Base-by-base conservation (phyloP, 2,888 invertebrate species). In the Sphaeridia pumilis region DNA sequence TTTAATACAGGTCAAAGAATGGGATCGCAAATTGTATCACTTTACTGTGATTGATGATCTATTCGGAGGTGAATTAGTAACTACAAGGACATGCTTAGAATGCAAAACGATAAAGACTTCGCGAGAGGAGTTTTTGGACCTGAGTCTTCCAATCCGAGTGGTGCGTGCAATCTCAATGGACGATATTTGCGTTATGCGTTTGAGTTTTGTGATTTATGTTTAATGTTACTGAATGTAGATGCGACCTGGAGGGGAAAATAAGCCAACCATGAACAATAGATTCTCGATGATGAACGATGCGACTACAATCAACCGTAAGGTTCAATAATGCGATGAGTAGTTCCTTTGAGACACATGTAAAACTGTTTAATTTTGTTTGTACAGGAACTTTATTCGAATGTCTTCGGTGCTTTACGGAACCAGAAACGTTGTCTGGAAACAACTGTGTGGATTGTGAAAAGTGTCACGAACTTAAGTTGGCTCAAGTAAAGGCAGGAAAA, bases 401-500 rank as follows among this genome's bases (percentile, higher is more conserved):
- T 69, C 78, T 97, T 49, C 84, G 86, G 67, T 87, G 90, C 70
- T 95, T 95, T 72, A 94, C 92, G 1, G 83, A 85, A 1, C 77
- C 87, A 17, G 95, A 97, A 69, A 73, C 90, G 21, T 80, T 97
- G 72, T 87, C 84, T 0, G 94, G 88, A 0, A 84, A 82, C 69
- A 95, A 97, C 71, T 87, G 87, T 72, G 93, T 95, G 45, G 83
- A 85, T 51, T 97, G 97, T 70, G 87, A 89, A 67, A 79, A 81
- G 43, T 97, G 97, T 72, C 64, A 64, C 46, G 54, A 56, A 35
- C 27, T 52, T 2, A 64, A 64, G 38, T 42, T 64, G 35, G 59
- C 57, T 22, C 56, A 58, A 46, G 49, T 64, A 2, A 56, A 49
- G 7, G 54, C 73, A 86, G 60, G 71, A 82, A 43, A 63, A 67